These are phyloP conservation scores for Serrognathus titanus DNA, from an alignment of 2,888 invertebrate species.

Conservation along the genomic window DNA sequence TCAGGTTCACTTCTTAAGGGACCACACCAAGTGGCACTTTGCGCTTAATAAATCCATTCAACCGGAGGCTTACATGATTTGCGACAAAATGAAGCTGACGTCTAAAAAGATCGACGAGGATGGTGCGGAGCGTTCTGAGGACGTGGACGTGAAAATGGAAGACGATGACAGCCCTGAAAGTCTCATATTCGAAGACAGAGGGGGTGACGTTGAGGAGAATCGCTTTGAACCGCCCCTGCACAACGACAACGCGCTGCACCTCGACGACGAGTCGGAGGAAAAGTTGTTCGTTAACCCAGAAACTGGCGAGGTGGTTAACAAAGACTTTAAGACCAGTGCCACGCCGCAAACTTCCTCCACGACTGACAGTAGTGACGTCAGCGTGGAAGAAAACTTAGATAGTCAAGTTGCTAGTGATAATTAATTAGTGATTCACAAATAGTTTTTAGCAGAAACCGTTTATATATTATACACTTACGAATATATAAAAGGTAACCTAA, in stretches of 20 bases:
- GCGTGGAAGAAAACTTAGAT: slow-evolving; percentile 16
- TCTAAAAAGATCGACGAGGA: slow-evolving; percentile 52
- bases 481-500: slow-evolving; percentile 18
- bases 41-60: slow-evolving; percentile 53
- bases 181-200: slow-evolving; percentile 38
- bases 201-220: slow-evolving; percentile 27
- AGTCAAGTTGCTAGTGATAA: slow-evolving; percentile 46
- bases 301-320: slow-evolving; percentile 44
- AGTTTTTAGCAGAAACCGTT: slow-evolving; percentile 2
- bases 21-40: slow-evolving; percentile 79
- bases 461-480: slow-evolving; percentile 8
- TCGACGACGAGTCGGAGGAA: slow-evolving; percentile 45
- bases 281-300: slow-evolving; percentile 45
- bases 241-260: slow-evolving; percentile 32
- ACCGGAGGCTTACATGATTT: slow-evolving; percentile 61
- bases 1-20: slow-evolving; percentile 69
- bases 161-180: slow-evolving; percentile 22
- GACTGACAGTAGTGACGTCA: slow-evolving; percentile 22
- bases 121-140: slow-evolving; percentile 13
- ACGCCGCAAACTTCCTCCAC: slow-evolving; percentile 10
- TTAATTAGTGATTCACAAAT: slow-evolving; percentile 25
- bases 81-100: slow-evolving; percentile 58
- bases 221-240: slow-evolving; percentile 34
- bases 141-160: slow-evolving; percentile 23
- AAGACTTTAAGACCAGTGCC: slow-evolving; percentile 32